A percentile compares a stretch with the other conserved stretches of the same genome.
Conservation (phyloP, 2,113 vertebrate species). For the Apodemus sylvaticus region DNA sequence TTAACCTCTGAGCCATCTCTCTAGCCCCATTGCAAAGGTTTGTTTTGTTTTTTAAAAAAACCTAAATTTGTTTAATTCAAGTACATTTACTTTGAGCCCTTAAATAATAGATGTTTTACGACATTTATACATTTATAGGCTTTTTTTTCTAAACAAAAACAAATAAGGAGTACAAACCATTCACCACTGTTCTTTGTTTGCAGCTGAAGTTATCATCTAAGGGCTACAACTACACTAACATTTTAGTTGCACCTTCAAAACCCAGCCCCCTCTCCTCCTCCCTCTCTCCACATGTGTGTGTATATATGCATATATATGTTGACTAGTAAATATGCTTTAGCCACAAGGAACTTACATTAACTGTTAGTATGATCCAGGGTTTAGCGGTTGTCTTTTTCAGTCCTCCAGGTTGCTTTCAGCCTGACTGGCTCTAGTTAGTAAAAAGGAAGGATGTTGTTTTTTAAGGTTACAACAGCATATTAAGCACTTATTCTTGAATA, state of each 20-base stretch:
- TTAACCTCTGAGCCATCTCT: no score
- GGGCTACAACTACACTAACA: slow-evolving; percentile 78
- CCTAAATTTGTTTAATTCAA: slow-evolving; percentile 61
- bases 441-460: slow-evolving; percentile 57
- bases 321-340: slow-evolving; percentile 51
- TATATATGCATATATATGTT: neutral
- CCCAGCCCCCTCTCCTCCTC: neutral
- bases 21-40: no score
- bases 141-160: slow-evolving; percentile 57
- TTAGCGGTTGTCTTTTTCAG: slow-evolving; percentile 13
- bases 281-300: neutral
- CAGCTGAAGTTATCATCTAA: slow-evolving; percentile 73
- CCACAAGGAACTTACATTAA: slow-evolving; percentile 55
- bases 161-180: slow-evolving; percentile 56
- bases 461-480: slow-evolving; percentile 61
- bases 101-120: slow-evolving; percentile 69
- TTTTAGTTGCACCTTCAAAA: slow-evolving; percentile 36
- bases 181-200: slow-evolving; percentile 34
- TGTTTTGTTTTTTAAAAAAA: slow-evolving; percentile 13
- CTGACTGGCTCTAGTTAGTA: slow-evolving; percentile 48
- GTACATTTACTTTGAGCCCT: slow-evolving; percentile 65
- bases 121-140: slow-evolving; percentile 61
- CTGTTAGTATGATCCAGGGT: slow-evolving; percentile 53
- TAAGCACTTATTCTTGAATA: slow-evolving; percentile 58
- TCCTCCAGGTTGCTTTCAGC: slow-evolving; percentile 14